Conservation (phyloP, 2,113 vertebrate species). For the Malurus alboscapulatus region DNA sequence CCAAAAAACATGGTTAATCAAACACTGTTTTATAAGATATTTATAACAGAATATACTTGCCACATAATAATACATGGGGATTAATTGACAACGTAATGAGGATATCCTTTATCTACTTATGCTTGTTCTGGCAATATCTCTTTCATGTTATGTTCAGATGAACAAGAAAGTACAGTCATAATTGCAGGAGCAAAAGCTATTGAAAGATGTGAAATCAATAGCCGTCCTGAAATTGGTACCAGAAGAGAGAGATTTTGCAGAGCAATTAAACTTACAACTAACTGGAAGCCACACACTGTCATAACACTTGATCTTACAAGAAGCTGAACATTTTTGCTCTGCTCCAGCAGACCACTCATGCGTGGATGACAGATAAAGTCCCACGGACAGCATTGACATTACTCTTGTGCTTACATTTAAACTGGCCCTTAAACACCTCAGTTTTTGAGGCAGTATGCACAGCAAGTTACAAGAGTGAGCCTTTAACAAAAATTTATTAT, state of each 20-base stretch:
- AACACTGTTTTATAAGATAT: not conserved
- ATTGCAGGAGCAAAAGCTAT: slow-evolving; percentile 15
- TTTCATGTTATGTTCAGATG: slow-evolving; percentile 36
- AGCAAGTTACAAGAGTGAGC: not conserved
- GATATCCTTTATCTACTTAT: not conserved
- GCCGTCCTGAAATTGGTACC: slow-evolving; percentile 18
- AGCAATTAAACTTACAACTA: not conserved
- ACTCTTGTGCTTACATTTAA: not conserved
- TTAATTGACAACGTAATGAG: slow-evolving; percentile 15
- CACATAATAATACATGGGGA: not conserved
- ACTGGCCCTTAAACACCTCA: not conserved
- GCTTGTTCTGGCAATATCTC: slow-evolving; percentile 18
- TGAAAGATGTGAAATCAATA: slow-evolving; percentile 50
- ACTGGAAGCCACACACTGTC: not conserved
- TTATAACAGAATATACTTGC: slow-evolving; percentile 14
- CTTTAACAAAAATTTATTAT: not conserved
- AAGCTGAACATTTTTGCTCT: not conserved
- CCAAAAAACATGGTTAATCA: not conserved
- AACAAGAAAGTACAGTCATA: slow-evolving; percentile 25
- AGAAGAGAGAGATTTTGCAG: slow-evolving; percentile 36
- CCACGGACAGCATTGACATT: not conserved
- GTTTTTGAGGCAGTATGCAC: not conserved
- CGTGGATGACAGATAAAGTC: not conserved
- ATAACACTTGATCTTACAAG: slow-evolving; percentile 13
- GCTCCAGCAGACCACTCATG: not conserved